These are phyloP conservation scores for Metacarcinus magister DNA, from an alignment of 2,888 invertebrate species.

Conservation along the genomic window DNA sequence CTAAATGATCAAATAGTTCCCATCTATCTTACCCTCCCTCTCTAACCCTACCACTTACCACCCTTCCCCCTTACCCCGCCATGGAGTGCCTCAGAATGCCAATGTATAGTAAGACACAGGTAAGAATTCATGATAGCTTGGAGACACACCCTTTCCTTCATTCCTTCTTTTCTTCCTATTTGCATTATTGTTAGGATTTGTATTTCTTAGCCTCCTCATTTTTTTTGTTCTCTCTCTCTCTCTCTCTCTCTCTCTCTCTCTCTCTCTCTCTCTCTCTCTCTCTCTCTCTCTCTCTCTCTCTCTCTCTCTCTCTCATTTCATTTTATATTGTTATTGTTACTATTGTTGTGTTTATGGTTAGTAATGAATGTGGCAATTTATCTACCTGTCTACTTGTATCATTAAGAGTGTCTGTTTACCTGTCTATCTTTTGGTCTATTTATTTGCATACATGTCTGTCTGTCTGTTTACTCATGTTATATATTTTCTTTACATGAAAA, in stretches of 20 bases:
- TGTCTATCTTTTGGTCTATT: neutral
- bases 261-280: slow-evolving; percentile 3
- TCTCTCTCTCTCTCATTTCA: neutral
- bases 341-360: neutral
- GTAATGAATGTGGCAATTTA: neutral
- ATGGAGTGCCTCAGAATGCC: no score
- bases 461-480: neutral
- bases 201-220: no score
- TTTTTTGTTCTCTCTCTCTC: neutral
- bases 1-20: no score
- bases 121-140: no score
- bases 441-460: neutral
- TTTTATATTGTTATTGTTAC: neutral
- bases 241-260: slow-evolving; percentile 10
- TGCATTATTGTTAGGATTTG: no score
- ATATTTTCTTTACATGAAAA: neutral
- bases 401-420: neutral
- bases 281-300: neutral
- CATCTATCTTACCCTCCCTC: no score
- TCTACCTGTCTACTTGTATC: neutral
- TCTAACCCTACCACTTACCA: no score
- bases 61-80: no score
- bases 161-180: neutral
- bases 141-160: neutral
- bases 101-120: no score